These are phyloP conservation scores for Gymnoscopelus braueri DNA, from an alignment of 2,797 vertebrate genomes.

Conservation along the genomic window DNA sequence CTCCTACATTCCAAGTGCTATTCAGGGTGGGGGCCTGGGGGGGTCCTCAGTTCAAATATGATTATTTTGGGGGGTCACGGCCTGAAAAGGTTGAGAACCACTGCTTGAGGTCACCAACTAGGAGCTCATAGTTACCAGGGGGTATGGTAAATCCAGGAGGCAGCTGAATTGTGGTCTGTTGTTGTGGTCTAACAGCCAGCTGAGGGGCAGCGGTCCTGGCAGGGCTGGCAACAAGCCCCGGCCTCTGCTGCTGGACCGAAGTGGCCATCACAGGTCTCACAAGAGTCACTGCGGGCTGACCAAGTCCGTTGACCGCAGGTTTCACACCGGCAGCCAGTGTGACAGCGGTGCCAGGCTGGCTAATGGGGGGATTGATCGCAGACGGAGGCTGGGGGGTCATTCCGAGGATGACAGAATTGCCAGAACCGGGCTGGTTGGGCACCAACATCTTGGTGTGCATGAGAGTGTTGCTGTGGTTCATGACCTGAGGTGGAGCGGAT, in stretches of 20 bases:
- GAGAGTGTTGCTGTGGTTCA: conserved; percentile 76
- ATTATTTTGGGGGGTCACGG: too few species aligned
- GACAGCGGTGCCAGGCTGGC: conserved; percentile 48
- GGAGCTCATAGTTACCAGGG: conserved; percentile 74
- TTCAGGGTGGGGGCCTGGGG: too few species aligned
- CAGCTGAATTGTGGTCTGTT: conserved; percentile 89
- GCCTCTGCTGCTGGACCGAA: conserved; percentile 77
- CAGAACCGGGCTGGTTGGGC: conserved; percentile 56
- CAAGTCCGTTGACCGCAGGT: conserved; percentile 71
- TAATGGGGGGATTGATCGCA: conserved; percentile 57
- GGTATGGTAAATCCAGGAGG: conserved; percentile 89
- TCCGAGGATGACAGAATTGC: conserved; percentile 57
- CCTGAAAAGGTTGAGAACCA: too few species aligned
- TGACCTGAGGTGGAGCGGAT: conserved; percentile 66
- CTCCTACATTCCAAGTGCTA: too few species aligned
- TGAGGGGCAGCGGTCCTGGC: conserved; percentile 79
- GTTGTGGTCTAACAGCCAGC: conserved; percentile 84
- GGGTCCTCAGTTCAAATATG: too few species aligned
- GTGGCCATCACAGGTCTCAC: conserved; percentile 66
- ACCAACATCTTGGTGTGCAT: conserved; percentile 77
- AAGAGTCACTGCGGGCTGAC: conserved; percentile 55
- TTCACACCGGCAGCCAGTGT: conserved; percentile 65
- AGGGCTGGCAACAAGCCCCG: conserved; percentile 68
- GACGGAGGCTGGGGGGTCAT: conserved; percentile 45
- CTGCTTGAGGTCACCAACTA: too few species aligned